These are phyloP conservation scores for Bufo bufo DNA, from an alignment of 2,113 vertebrate species.

Conservation along the genomic window DNA sequence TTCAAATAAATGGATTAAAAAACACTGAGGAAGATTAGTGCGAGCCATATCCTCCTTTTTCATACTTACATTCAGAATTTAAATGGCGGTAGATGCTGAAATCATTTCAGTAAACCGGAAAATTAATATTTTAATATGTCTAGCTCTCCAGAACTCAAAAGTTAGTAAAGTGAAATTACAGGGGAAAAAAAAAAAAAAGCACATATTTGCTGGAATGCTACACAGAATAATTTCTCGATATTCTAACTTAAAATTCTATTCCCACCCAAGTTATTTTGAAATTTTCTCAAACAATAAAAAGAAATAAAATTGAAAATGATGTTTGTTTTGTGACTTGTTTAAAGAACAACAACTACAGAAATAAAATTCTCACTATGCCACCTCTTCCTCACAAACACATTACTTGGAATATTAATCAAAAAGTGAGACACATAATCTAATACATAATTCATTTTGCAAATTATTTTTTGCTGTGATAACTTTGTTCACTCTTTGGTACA, in stretches of 20 bases:
- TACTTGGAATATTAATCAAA: conserved; percentile 26
- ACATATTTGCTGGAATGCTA: conserved; percentile 65
- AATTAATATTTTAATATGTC: conserved; percentile 84
- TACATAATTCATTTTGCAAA: conserved; percentile 52
- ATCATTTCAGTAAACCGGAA: conserved; percentile 83
- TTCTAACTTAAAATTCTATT: background rate
- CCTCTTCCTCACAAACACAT: background rate
- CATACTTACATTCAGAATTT: conserved; percentile 69
- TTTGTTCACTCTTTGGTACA: conserved; percentile 28
- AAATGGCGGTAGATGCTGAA: conserved; percentile 73
- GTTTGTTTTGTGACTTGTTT: too few relatives aligned
- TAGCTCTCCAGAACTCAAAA: conserved; percentile 71
- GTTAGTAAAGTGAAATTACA: conserved; percentile 68
- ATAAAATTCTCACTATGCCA: conserved; percentile 9
- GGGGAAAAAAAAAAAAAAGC: conserved; percentile 62
- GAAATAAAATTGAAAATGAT: too few relatives aligned
- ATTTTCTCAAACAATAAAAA: too few relatives aligned
- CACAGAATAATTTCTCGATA: conserved; percentile 59
- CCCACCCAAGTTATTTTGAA: too few relatives aligned
- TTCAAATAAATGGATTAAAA: conserved; percentile 64
- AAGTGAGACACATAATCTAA: conserved; percentile 37
- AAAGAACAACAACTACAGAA: background rate
- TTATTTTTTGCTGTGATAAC: conserved; percentile 29
- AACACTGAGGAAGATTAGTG: conserved; percentile 67
- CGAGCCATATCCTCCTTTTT: conserved; percentile 67